Base-by-base conservation (phyloP, 92 coral and sea anemone genomes). In the Epizoanthus scotinus region DNA sequence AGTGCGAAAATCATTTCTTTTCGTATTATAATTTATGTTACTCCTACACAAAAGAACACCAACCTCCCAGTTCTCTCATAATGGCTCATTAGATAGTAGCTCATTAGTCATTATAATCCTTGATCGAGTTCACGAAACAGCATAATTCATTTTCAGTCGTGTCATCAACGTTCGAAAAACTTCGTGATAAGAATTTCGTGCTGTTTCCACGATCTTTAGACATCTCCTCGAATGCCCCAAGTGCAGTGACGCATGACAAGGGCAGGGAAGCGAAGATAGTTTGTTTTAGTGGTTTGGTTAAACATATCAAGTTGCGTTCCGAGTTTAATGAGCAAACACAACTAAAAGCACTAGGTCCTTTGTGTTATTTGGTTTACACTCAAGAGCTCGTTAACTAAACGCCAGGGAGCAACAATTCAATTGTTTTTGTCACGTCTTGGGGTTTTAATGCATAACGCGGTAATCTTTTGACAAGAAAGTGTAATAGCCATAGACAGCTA, bases 311-410 rank as follows among this genome's bases (percentile, higher is more conserved):
- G 25, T 59, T 22, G 28, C 68, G 26, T 22, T 26, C 15, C 28
- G 5, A 59, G 79, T 31, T 73, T 9, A 57, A 60, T 58, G 57
- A 59, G 21, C 44, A 75, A 75, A 58, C 57, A 38, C 14, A 28
- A 75, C 56, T 75, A 75, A 75, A 75, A 75, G 68, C 81, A 58
- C 62, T 40, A 5, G 52, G 20, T 20, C 25, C 67, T 75, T 75
- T 75, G 81, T 59, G 38, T 54, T 59, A 55, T 75, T 59, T 75
- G 68, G 68, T 60, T 75, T 75, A 75, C 81, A 75, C 68, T 75
- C 55, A 58, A 59, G 68, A 75, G 1, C 81, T 75, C 67, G 57
- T 75, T 58, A 75, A 59, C 67, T 36, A 75, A 38, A 40, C 68
- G 47, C 56, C 42, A 9, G 64, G 79, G 27, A 38, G 47, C 60